Evolutionary conservation across 2,888 invertebrate species (phyloP), one percentile per base, ranked within the genome.

Genomic region (Ametastegia equiseti): DNA sequence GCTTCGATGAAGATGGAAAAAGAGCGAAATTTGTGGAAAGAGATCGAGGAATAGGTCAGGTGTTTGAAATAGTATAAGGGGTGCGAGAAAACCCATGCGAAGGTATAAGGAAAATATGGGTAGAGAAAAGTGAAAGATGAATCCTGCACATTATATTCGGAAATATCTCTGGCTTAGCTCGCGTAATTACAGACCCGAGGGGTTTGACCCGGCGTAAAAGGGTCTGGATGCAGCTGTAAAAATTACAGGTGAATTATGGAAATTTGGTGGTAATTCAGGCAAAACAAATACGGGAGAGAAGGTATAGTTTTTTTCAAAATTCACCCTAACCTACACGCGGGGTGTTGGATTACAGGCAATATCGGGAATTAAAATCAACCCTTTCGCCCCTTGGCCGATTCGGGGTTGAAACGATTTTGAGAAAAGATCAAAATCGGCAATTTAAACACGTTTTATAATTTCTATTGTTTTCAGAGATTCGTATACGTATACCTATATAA

Each of bases 221-320:
- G 78, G 63, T 60, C 78, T 42, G 78, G n/a, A n/a, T 39, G 69
- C 81, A 81, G 63, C 81, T 81, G 77, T 77, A 63, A 75, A 81
- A 63, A 81, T 77, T 81, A 63, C n/a, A 23, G 77, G 63, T 77
- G 39, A 81, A 81, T 81, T 81, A 81, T 81, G 81, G 77, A 81
- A 77, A 81, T 81, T 45, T 33, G 23, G 27, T 27, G 23, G 45
- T 77, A 60, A 77, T 81, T 81, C 65, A 63, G 45, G 77, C 42
- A 77, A 81, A 81, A 81, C 81, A 81, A 81, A 81, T 81, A 81
- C 63, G 23, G 36, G 3, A 36, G 15, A 27, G 39, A n/a, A n/a
- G 19, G 42, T 50, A 15, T 23, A 54, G 69, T 57, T 50, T 57
- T 80, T 60, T 79, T 71, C 27, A 54, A 67, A 69, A 65, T 54